A percentile compares a stretch with the other conserved stretches of the same genome.
These are phyloP conservation scores for Aphidius gifuensis DNA, from an alignment of 1,140 invertebrate species.

Conservation along the genomic window DNA sequence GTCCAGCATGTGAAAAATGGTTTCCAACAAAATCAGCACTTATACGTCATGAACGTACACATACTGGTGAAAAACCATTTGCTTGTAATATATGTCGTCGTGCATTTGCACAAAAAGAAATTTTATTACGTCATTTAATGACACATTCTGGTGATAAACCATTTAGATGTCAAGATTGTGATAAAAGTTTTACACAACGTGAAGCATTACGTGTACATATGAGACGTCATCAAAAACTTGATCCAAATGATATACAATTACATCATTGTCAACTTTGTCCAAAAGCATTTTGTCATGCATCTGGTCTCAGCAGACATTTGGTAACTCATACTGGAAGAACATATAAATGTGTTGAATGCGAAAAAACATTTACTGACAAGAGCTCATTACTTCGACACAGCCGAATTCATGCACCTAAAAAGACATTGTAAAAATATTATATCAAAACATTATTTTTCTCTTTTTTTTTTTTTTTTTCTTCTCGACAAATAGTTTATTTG, in stretches of 20 bases:
- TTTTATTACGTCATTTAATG: constrained; percentile 77
- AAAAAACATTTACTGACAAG: constrained; percentile 68
- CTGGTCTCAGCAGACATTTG: constrained; percentile 68
- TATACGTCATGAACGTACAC: constrained; percentile 73
- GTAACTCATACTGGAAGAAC: constrained; percentile 67
- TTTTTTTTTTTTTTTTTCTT: not conserved
- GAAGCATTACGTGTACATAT: constrained; percentile 65
- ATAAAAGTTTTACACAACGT: constrained; percentile 71
- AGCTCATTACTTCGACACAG: constrained; percentile 65
- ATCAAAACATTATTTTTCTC: not conserved
- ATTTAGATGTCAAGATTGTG: constrained; percentile 73
- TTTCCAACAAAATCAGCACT: constrained; percentile 79
- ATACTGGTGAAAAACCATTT: constrained; percentile 75
- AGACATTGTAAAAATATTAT: constrained; percentile 22
- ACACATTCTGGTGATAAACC: constrained; percentile 84
- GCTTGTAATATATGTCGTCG: constrained; percentile 70
- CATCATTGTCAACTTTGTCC: constrained; percentile 68
- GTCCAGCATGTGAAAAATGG: constrained; percentile 70
- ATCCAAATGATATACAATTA: constrained; percentile 59
- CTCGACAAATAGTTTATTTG: no score
- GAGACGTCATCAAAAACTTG: constrained; percentile 59
- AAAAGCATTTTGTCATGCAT: constrained; percentile 67
- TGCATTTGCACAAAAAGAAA: constrained; percentile 75
- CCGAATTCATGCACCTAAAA: constrained; percentile 53
- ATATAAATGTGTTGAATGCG: constrained; percentile 65